Conservation (phyloP, 1,140 invertebrate genomes). For the Anastatus disparis region DNA sequence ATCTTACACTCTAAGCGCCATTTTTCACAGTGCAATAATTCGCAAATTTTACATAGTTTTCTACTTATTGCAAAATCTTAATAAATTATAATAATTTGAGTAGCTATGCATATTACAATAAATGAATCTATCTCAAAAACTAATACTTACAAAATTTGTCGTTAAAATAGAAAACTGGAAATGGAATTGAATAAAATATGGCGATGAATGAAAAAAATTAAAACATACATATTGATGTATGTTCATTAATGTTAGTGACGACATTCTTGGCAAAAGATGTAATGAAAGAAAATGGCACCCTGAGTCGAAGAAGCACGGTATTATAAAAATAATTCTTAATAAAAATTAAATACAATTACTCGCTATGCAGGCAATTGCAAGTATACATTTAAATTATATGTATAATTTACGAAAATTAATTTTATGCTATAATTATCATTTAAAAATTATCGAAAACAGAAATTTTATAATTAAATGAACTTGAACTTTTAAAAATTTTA, state of each 20-base stretch:
- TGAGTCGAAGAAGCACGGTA: conserved; percentile 62
- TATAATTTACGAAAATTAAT: background rate
- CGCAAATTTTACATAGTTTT: conserved; percentile 1
- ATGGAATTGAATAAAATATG: conserved; percentile 12
- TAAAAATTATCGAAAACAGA: background rate
- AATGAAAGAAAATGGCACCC: conserved; percentile 56
- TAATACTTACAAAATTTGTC: conserved; percentile 26
- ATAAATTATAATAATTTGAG: conserved; percentile 11
- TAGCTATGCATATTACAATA: background rate
- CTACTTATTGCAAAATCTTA: conserved; percentile 5
- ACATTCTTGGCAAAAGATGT: conserved; percentile 15
- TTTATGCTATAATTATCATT: background rate
- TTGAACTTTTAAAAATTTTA: too few relatives aligned
- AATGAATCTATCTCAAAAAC: background rate
- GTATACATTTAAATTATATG: too few relatives aligned
- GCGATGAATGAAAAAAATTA: conserved; percentile 23
- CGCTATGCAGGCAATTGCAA: background rate
- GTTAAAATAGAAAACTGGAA: background rate
- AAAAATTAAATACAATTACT: conserved; percentile 19
- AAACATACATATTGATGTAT: background rate
- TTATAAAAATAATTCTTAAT: conserved; percentile 10
- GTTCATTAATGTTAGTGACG: background rate
- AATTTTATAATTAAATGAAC: too few relatives aligned
- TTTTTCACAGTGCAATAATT: conserved; percentile 12
- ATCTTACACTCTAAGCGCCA: conserved; percentile 11